Percentiles rank a stretch among this genome's conserved stretches.
These are phyloP conservation scores for Gadus chalcogrammus DNA, from an alignment of 2,113 vertebrate species.

Conservation along the genomic window DNA sequence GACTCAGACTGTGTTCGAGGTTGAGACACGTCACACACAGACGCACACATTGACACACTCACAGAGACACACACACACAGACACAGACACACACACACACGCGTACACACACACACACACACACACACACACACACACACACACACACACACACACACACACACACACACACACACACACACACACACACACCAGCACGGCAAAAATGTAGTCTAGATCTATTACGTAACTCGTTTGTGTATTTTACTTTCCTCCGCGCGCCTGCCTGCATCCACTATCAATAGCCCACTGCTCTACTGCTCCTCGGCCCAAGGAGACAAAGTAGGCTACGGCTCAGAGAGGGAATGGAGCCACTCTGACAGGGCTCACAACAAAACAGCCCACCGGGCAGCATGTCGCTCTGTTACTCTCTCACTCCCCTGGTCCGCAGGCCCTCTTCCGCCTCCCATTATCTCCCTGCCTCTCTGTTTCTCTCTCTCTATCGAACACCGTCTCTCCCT, in stretches of 20 bases:
- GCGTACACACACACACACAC: neutral
- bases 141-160: too few species aligned
- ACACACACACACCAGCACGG: too few species aligned
- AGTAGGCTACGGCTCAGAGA: too few species aligned
- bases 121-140: constrained; percentile 9
- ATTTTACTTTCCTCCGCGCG: constrained; percentile 23
- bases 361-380: neutral
- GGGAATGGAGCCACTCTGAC: constrained; percentile 11
- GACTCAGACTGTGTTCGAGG: too few species aligned
- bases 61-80: constrained; percentile 3
- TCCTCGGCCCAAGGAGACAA: constrained; percentile 1
- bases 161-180: too few species aligned
- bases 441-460: neutral
- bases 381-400: neutral
- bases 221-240: too few species aligned
- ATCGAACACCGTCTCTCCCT: neutral
- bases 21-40: constrained; percentile 1
- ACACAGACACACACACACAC: constrained; percentile 7
- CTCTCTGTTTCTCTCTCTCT: too few species aligned
- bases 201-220: too few species aligned
- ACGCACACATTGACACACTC: constrained; percentile 8
- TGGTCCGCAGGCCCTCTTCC: neutral
- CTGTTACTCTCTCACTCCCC: neutral
- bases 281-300: constrained; percentile 26
- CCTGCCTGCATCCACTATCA: constrained; percentile 13